Evolutionary conservation across 2,888 invertebrate genomes (phyloP).

Genomic region (Aspidapion aeneum): DNA sequence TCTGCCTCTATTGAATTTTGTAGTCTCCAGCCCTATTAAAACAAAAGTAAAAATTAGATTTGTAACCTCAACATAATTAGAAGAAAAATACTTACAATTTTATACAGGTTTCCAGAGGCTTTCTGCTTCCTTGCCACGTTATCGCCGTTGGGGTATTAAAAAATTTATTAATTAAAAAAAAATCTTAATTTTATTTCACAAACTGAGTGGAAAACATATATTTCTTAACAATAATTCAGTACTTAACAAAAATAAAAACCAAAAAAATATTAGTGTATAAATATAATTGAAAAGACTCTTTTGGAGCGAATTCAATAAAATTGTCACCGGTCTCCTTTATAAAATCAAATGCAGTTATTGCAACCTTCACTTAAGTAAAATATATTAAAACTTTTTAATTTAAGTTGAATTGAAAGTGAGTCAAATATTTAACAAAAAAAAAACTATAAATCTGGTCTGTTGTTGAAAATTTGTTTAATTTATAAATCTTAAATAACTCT

Average conservation of each 20-base stretch:
- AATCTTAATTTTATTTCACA: background rate
- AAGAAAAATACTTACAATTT: too few species aligned
- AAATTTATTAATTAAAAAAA: background rate
- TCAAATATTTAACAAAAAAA: slow-evolving; percentile 17
- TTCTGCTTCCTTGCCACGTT: too few species aligned
- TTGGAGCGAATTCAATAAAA: background rate
- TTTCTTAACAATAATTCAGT: background rate
- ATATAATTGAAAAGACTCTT: background rate
- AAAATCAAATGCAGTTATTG: slow-evolving; percentile 6
- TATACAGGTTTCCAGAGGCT: too few species aligned
- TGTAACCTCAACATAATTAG: too few species aligned
- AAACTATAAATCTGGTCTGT: slow-evolving; percentile 22
- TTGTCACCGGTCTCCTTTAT: background rate
- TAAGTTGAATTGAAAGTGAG: too few species aligned
- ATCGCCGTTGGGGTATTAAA: too few species aligned
- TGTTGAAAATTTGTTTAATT: slow-evolving; percentile 32
- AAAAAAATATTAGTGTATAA: background rate
- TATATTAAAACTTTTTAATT: slow-evolving; percentile 1
- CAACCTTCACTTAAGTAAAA: slow-evolving; percentile 5
- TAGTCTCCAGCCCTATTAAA: too few species aligned
- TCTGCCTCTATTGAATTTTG: too few species aligned
- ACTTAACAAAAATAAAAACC: background rate
- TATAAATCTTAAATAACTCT: slow-evolving; percentile 42
- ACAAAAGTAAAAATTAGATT: too few species aligned
- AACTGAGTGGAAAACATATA: background rate